Base-by-base conservation (phyloP, 1,140 invertebrate species). In the Anastatus disparis region DNA sequence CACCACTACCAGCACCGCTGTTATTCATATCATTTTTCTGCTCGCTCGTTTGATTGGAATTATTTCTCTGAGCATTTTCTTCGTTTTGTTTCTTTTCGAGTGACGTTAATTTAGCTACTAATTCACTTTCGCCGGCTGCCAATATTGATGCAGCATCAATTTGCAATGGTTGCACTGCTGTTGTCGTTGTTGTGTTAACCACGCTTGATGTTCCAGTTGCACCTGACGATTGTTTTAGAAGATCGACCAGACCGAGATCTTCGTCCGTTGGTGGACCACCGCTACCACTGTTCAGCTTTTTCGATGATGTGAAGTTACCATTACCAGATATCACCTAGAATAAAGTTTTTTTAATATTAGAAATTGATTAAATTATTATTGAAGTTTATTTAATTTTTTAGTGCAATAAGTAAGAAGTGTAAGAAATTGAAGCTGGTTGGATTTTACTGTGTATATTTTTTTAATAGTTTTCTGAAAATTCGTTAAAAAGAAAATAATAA, bases 131-230 rank as follows among this genome's bases (percentile, higher is more conserved):
- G 12, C 56, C 31, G 48, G 61, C 66, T 9, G 62, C 55, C 9
- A 78, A 38, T 17, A 77, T 72, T 13, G 61, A 52, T 0, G 63
- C 50, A 10, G 77, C 73, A 53, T 84, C 82, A 38, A 85, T 82
- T 26, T 83, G 73, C 6, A 85, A 71, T 0, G 84, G 84, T 31
- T 85, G 78, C 0, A 84, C 83, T 0, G 83, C 85, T 0, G 85
- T 84, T 0, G 80, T 79, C 1, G 84, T 80, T 0, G 84, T 85
- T 1, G 83, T 84, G 29, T 79, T 85, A 10, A 86, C 84, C 9
- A 86, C 78, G 52, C 83, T 86, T 1, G 79, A 82, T 0, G 84
- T 85, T 9, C 82, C 82, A 6, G 74, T 81, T 6, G 80, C 81
- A 2, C 70, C 73, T 0, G 82, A 80, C 0, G 67, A 75, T 61